Base-by-base conservation (phyloP, 2,113 vertebrate genomes). In the Paradoxurus hermaphroditus region DNA sequence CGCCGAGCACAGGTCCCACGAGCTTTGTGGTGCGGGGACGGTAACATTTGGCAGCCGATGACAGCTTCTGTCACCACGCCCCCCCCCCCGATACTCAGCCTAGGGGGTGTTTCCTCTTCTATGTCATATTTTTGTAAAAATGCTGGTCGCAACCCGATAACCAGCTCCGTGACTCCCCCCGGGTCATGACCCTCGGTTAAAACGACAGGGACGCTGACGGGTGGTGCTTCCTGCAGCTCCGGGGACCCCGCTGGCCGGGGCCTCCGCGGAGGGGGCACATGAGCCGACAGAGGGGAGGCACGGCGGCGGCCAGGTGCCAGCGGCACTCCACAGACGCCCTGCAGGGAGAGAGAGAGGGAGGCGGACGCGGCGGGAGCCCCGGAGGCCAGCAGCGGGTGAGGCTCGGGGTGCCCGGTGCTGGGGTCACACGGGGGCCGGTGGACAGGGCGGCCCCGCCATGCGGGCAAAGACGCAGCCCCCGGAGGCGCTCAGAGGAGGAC, bases 41-140 rank as follows among this genome's bases (percentile, higher is more conserved):
- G 6, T 62, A 56, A 82, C 41, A 53, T 53, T 36, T 84, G 91
- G 86, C 86, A 68, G 86, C 86, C 5, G 19, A 56, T 4, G 16
- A 56, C 68, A 91, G 65, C 41, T 67, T 51, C 77, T 83, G 6
- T 86, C 34, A 78, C 29, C 23, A 31, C 89, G n/a, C n/a, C n/a
- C n/a, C n/a, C n/a, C n/a, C n/a, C n/a, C 31, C 63, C 29, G 78
- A 87, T 75, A 91, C 72, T 72, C 94, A 86, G 46, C 67, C 65
- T 31, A 73, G 63, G 27, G 0, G 14, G 49, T 31, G 62, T 31
- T 91, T 81, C 78, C 63, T 96, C 18, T 16, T 86, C 27, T 51
- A 72, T 6, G 75, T 78, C 16, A 21, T 82, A 36, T 67, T 68
- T 41, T 77, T 36, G 14, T 44, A 46, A 83, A 95, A 88, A 70